phyloP scores from a whole-genome alignment of 2,888 invertebrate species.

The Brachypalpus laphriformis region DNA sequence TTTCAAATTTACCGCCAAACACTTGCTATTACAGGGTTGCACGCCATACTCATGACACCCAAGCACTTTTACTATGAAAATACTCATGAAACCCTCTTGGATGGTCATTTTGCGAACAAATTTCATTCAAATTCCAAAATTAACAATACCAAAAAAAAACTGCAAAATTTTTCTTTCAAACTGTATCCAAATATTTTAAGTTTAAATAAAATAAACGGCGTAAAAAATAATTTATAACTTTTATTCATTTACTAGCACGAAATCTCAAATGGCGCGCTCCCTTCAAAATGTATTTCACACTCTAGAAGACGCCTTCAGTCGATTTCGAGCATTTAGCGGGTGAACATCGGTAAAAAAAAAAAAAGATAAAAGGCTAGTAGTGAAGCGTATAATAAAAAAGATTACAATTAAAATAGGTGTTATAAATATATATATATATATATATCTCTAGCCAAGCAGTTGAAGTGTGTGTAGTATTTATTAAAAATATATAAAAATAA shows the following conservation, averaged over 20 bases:
- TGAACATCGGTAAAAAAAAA: slow-evolving; percentile 82
- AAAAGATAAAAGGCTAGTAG: slow-evolving; percentile 75
- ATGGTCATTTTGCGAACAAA: slow-evolving; percentile 77
- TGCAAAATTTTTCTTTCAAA: slow-evolving; percentile 47
- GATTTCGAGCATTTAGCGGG: slow-evolving; percentile 85
- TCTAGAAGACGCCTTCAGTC: slow-evolving; percentile 85
- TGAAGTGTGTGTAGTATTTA: slow-evolving; percentile 63
- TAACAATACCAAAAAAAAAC: slow-evolving; percentile 74
- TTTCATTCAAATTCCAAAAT: slow-evolving; percentile 78
- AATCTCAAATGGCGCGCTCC: slow-evolving; percentile 85
- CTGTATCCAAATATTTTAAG: slow-evolving; percentile 1
- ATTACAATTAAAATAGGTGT: slow-evolving; percentile 78
- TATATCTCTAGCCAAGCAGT: slow-evolving; percentile 66
- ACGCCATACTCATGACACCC: slow-evolving; percentile 81
- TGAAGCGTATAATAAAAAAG: slow-evolving; percentile 60
- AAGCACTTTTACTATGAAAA: slow-evolving; percentile 82
- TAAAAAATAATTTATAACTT: slow-evolving; percentile 75
- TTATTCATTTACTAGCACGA: slow-evolving; percentile 75
- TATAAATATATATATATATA: too few species aligned
- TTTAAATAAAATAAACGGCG: slow-evolving; percentile 74
- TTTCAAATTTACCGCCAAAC: slow-evolving; percentile 83
- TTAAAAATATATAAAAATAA: slow-evolving; percentile 52
- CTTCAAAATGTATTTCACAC: slow-evolving; percentile 88
- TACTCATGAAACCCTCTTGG: slow-evolving; percentile 89
- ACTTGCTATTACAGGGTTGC: slow-evolving; percentile 77